These are phyloP conservation scores for Drosophila littoralis DNA, from an alignment of 1,140 invertebrate genomes.

Conservation along the genomic window DNA sequence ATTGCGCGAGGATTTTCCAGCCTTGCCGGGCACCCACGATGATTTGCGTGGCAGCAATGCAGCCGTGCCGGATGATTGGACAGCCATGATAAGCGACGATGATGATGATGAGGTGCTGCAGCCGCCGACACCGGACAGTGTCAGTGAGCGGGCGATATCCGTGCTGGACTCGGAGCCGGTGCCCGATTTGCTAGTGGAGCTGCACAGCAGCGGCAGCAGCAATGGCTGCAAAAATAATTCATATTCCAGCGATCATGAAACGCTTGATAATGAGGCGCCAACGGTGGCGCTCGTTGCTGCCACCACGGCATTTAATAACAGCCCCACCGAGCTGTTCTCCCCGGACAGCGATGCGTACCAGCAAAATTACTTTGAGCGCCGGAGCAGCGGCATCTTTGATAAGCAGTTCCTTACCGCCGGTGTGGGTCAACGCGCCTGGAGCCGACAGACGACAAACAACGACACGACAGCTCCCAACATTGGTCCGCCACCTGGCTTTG, in stretches of 20 bases:
- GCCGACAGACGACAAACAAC: background rate
- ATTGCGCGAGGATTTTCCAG: conserved; percentile 64
- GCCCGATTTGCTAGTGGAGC: conserved; percentile 18
- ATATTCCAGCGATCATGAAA: background rate
- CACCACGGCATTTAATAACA: conserved; percentile 8
- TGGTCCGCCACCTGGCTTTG: conserved; percentile 46
- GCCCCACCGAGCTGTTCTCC: background rate
- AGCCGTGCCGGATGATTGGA: conserved; percentile 56
- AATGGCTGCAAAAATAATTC: background rate
- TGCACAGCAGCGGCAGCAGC: conserved; percentile 4
- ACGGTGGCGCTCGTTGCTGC: conserved; percentile 20
- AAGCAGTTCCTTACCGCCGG: conserved; percentile 54
- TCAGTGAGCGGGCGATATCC: background rate
- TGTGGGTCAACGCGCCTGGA: conserved; percentile 30
- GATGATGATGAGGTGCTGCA: background rate
- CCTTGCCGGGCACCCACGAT: conserved; percentile 45
- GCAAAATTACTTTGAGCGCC: conserved; percentile 6
- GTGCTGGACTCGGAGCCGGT: background rate
- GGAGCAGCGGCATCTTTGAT: conserved; percentile 39
- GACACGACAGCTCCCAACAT: background rate
- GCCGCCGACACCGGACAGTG: background rate
- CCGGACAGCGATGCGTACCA: background rate
- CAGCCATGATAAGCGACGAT: conserved; percentile 46
- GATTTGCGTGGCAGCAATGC: background rate
- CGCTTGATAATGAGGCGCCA: background rate